phyloP scores from a whole-genome alignment of 2,113 vertebrate species.

The Chloropsis cyanopogon region DNA sequence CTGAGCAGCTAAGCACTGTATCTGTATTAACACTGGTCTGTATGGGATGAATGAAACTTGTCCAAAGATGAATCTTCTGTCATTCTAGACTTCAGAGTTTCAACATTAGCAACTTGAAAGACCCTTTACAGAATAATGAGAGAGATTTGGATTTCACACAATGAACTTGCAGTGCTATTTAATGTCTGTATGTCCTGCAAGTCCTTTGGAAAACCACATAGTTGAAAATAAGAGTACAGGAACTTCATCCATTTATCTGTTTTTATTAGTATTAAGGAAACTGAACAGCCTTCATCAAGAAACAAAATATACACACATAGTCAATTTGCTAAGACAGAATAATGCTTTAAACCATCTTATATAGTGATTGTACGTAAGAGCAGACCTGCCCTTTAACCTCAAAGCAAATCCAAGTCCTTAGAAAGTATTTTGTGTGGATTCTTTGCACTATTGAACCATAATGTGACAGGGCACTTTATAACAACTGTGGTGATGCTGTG shows the following conservation, averaged over 20 bases:
- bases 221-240: background rate
- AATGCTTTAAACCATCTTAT: background rate
- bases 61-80: background rate
- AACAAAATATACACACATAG: slow-evolving; percentile 30
- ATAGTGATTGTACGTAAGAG: background rate
- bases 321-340: background rate
- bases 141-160: background rate
- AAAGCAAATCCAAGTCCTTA: background rate
- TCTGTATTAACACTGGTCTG: background rate
- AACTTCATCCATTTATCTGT: background rate
- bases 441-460: background rate
- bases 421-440: background rate
- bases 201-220: background rate
- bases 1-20: background rate
- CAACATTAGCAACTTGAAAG: background rate
- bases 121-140: background rate
- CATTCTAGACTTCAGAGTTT: background rate
- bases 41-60: background rate
- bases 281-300: background rate
- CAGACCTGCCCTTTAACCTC: background rate
- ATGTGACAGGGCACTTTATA: background rate
- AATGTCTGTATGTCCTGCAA: background rate
- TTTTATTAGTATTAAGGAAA: slow-evolving; percentile 48
- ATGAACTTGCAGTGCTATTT: background rate
- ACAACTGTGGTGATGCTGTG: background rate